Percentiles rank a stretch among this genome's conserved stretches.
Evolutionary conservation across 2,797 vertebrate species (phyloP).

Genomic region (Sphenopsis melanotis): DNA sequence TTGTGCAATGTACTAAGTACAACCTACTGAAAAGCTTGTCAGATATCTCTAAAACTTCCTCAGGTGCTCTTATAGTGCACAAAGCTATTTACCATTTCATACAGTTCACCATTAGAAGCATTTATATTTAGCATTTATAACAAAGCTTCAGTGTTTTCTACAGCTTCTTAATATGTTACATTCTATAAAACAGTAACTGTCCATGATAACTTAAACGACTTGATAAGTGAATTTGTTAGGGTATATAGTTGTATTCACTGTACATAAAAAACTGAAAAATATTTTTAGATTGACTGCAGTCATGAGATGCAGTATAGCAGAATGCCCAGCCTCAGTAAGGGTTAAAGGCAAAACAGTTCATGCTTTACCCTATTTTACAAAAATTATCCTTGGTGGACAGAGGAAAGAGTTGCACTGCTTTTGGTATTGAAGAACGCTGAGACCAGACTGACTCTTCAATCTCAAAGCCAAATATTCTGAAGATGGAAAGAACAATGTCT

Average conservation of each 20-base stretch:
- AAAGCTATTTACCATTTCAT: background rate
- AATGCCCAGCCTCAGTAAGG: background rate
- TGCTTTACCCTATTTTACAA: background rate
- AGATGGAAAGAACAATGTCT: background rate
- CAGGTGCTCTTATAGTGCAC: background rate
- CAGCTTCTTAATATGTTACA: background rate
- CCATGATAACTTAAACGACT: background rate
- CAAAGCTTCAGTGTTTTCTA: background rate
- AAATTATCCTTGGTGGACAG: background rate
- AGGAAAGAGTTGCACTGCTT: background rate
- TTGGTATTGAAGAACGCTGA: background rate
- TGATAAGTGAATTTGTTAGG: background rate
- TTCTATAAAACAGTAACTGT: background rate
- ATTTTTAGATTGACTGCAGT: background rate
- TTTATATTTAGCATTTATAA: background rate
- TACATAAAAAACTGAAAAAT: background rate
- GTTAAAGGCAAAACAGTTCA: background rate
- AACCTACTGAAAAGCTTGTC: background rate
- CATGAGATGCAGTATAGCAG: background rate
- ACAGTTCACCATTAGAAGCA: background rate
- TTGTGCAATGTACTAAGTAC: background rate
- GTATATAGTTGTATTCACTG: background rate
- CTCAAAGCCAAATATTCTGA: background rate
- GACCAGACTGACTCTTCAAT: background rate
- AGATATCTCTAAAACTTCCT: background rate